Base-by-base conservation (phyloP, 1,140 invertebrate genomes). In the Cyclina sinensis region DNA sequence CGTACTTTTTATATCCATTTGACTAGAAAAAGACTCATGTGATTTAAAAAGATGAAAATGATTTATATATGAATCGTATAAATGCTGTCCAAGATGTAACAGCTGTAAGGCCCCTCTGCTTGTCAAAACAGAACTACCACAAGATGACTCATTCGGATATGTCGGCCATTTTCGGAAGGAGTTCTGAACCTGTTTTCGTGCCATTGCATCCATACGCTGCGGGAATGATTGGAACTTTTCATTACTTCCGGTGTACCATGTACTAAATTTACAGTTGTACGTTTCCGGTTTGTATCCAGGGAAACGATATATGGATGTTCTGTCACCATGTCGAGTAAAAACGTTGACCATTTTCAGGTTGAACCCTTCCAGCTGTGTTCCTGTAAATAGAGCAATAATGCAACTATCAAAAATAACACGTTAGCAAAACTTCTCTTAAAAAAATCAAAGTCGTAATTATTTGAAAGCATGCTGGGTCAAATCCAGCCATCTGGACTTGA, bases 281-380 rank as follows among this genome's bases (percentile, higher is more conserved):
- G 96, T 96, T 32, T 97, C 85, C 37, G 65, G 70, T 14, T 79
- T 97, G 59, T 98, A 97, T 90, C 97, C 97, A 89, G 97, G 96
- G 5, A 98, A 96, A 94, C 98, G 97, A 12, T 97, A 97, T 68
- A 99, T 96, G 1, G 98, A 97, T 7, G 98, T 98, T 62, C 98
- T 96, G 94, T 99, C 98, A 1, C 98, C 98, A 95, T 99, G 98
- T 39, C 98, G 96, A 7, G 98, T 97, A 12, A 99, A 95, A 43
- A 98, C 96, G 46, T 98, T 95, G 11, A 98, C 96, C 14, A 98
- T 97, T 95, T 97, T 97, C 21, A 99, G 90, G 76, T 97, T 96
- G 96, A 97, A 97, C 90, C 97, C 96, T 37, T 96, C 96, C 89
- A 96, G 96, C 51, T 96, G 95, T 87, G 95, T 95, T 86, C 96